These are phyloP conservation scores for Pardosa pseudoannulata DNA, from an alignment of 2,888 invertebrate species.

Conservation along the genomic window DNA sequence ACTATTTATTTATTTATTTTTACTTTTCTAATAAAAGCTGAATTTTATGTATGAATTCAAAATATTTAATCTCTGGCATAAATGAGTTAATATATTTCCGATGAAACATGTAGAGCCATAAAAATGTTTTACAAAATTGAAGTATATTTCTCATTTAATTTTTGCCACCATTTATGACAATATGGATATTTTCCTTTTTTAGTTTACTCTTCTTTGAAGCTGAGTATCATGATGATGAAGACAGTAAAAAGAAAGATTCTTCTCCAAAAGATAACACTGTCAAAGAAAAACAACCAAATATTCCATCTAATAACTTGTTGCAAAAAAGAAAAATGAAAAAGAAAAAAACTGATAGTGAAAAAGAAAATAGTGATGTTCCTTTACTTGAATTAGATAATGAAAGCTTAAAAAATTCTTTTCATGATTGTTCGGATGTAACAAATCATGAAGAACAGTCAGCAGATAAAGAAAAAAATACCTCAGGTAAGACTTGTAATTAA, in stretches of 20 bases:
- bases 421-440: not conserved
- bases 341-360: slow-evolving; percentile 13
- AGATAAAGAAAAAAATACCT: not conserved
- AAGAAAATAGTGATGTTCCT: slow-evolving; percentile 51
- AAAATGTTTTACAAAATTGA: no score
- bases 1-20: no score
- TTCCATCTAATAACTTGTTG: slow-evolving; percentile 13
- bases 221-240: slow-evolving; percentile 74
- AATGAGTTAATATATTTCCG: no score
- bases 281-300: not conserved
- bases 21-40: no score
- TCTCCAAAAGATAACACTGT: slow-evolving; percentile 22
- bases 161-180: no score
- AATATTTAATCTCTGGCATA: no score
- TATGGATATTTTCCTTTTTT: no score
- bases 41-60: no score
- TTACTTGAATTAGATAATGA: slow-evolving; percentile 53
- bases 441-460: not conserved
- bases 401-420: not conserved
- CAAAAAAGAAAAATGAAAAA: slow-evolving; percentile 22
- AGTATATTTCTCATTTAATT: no score
- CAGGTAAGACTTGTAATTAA: no score
- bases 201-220: slow-evolving; percentile 75
- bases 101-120: no score
- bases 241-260: slow-evolving; percentile 29